Evolutionary conservation across 2,888 invertebrate species (phyloP), one percentile per base, ranked within the genome.

Genomic region (Platycheirus rosarum): DNA sequence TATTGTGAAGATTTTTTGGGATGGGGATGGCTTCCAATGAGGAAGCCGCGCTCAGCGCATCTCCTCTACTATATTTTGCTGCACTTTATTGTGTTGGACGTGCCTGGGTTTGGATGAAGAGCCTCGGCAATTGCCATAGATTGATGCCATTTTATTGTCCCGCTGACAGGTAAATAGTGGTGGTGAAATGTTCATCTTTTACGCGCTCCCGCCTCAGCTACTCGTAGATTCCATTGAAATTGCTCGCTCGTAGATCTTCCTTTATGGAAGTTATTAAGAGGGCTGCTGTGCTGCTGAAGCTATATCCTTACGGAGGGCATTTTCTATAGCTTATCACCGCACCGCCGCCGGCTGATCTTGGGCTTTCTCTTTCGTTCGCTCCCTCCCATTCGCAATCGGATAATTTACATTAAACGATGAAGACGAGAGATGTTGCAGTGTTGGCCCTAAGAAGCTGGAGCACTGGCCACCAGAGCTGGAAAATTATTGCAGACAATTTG

Each of bases 131-230:
- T 63, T 71, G 70, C 80, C 80, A 82, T 82, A 68, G 82, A 82
- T 82, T 73, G 77, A 82, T 77, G 82, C 68, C 82, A 69, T 73
- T 82, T 82, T 77, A 82, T 82, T 82, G 82, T 57, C 77, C 57
- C 35, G 29, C 71, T 77, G 82, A 77, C 77, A 68, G 77, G 71
- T 82, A 82, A 77, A 82, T 82, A 82, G 82, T 73, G 68, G 77
- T 82, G 82, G 76, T 63, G 71, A 82, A 82, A 82, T 82, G 82
- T 82, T 82, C 82, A 82, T 82, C 77, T 82, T 82, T 77, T 82
- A 82, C 77, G 71, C 82, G 82, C 82, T 82, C 82, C 68, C 68
- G 71, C 76, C 42, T 42, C 16, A 23, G 40, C 29, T 32, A 20
- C 23, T n/a, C n/a, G n/a, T n/a, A 63, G 65, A 66, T 80, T 65